Evolutionary conservation across 2,888 invertebrate species (phyloP).

Genomic region (Noctua janthina): DNA sequence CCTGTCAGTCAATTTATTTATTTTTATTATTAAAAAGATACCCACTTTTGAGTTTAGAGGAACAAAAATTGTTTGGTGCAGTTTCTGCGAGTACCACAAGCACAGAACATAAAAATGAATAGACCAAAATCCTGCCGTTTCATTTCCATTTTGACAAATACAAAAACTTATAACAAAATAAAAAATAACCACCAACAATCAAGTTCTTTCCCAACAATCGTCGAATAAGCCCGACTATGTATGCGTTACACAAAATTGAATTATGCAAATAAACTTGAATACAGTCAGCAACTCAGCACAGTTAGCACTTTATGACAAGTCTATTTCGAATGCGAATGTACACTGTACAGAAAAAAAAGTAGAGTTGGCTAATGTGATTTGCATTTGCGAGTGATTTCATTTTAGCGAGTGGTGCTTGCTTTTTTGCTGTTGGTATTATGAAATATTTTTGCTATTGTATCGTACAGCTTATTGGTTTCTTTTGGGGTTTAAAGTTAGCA

Average conservation of each 20-base stretch:
- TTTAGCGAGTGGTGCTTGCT: slow-evolving; percentile 3
- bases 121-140: neutral
- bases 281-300: slow-evolving; percentile 14
- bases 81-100: neutral
- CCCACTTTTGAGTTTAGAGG: neutral
- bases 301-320: slow-evolving; percentile 48
- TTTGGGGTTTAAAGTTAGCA: neutral
- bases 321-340: slow-evolving; percentile 41
- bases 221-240: slow-evolving; percentile 23
- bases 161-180: slow-evolving; percentile 16
- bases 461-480: neutral
- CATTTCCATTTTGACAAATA: slow-evolving; percentile 2
- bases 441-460: neutral
- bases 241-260: slow-evolving; percentile 45
- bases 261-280: slow-evolving; percentile 51
- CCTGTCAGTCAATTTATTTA: neutral
- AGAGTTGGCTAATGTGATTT: slow-evolving; percentile 43
- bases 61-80: neutral
- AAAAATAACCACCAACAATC: slow-evolving; percentile 18
- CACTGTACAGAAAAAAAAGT: slow-evolving; percentile 30
- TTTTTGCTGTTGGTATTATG: slow-evolving; percentile 11
- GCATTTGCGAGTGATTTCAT: slow-evolving; percentile 50
- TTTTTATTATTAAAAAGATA: neutral
- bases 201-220: slow-evolving; percentile 8
- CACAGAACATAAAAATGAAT: neutral